Evolutionary conservation across 2,113 vertebrate species (phyloP).

Genomic region (Epinephelus lanceolatus): DNA sequence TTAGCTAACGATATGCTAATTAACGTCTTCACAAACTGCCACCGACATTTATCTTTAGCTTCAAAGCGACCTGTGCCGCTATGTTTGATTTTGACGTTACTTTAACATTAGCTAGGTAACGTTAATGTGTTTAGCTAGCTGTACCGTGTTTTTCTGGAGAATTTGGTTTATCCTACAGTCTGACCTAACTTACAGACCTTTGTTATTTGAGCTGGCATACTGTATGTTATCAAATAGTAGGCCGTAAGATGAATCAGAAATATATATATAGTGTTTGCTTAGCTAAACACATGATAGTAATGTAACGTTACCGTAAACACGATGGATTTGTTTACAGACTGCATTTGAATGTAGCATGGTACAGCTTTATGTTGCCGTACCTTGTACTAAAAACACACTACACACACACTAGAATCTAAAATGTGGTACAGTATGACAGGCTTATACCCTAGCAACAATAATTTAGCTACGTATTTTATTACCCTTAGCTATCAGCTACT

Average conservation of each 20-base stretch:
- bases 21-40: too few species aligned
- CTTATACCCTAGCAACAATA: not conserved
- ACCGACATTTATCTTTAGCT: not conserved
- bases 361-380: not conserved
- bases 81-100: not conserved
- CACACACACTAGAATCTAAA: too few species aligned
- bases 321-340: not conserved
- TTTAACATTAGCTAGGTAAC: slow-evolving; percentile 4
- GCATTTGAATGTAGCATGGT: not conserved
- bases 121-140: not conserved
- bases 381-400: not conserved
- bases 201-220: not conserved
- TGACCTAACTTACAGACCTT: not conserved
- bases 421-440: too few species aligned
- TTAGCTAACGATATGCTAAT: not conserved
- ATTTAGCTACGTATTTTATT: not conserved
- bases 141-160: too few species aligned
- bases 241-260: too few species aligned
- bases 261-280: not conserved
- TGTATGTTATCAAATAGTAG: not conserved
- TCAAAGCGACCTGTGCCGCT: not conserved
- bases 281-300: not conserved
- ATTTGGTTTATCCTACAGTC: not conserved
- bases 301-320: not conserved
- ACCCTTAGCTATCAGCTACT: not conserved